phyloP scores from a whole-genome alignment of 2,888 invertebrate genomes.

The Gari tellinella region DNA sequence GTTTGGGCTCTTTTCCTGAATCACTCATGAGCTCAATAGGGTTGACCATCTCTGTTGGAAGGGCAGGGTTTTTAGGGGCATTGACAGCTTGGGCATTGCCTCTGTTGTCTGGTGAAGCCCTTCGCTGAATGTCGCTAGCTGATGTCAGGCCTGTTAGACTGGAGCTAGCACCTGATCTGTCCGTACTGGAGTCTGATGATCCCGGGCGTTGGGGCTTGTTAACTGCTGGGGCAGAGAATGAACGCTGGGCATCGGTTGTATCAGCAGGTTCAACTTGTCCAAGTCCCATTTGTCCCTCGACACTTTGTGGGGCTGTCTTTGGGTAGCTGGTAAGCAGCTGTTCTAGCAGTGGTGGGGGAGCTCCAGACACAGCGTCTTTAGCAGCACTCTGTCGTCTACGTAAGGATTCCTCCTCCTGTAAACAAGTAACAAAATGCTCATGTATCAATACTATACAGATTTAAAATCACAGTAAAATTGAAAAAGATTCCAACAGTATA shows the following conservation, averaged over 20 bases:
- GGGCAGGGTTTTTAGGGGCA: constrained; percentile 49
- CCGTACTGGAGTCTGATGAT: constrained; percentile 76
- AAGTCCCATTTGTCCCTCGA: constrained; percentile 69
- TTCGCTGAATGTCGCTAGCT: constrained; percentile 70
- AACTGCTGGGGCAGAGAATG: constrained; percentile 75
- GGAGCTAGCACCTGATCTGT: constrained; percentile 67
- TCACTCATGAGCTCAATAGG: constrained; percentile 77
- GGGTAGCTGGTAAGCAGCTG: constrained; percentile 78
- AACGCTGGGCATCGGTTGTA: constrained; percentile 54
- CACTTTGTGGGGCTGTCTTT: constrained; percentile 76
- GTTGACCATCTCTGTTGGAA: constrained; percentile 76
- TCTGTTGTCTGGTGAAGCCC: constrained; percentile 29
- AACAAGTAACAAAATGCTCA: too few relatives aligned
- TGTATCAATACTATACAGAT: too few relatives aligned
- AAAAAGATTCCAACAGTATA: too few relatives aligned
- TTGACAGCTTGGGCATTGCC: constrained; percentile 36
- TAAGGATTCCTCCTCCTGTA: constrained; percentile 81
- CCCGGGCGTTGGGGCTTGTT: constrained; percentile 60
- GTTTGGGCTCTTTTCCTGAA: constrained; percentile 55
- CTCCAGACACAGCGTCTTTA: constrained; percentile 79
- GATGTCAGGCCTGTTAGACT: constrained; percentile 77
- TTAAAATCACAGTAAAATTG: too few relatives aligned
- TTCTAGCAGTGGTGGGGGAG: constrained; percentile 78
- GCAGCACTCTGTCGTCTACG: constrained; percentile 81
- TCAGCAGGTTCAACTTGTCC: constrained; percentile 38